Conservation (phyloP, 2,888 invertebrate genomes). For the Tipula vernalis region DNA sequence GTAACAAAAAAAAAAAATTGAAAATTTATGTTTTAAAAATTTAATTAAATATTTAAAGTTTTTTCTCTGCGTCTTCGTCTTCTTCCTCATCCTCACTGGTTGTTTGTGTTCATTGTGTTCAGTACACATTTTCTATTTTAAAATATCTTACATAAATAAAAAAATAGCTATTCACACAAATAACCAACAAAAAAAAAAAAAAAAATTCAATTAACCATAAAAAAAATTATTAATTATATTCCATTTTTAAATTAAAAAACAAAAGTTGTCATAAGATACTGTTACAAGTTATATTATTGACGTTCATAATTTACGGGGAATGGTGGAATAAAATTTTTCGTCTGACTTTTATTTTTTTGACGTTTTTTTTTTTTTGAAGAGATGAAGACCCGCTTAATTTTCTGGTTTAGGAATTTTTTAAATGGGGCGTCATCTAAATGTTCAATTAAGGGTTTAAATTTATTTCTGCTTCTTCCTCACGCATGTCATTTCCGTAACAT, state of each 20-base stretch:
- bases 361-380: no score
- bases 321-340: background rate
- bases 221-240: conserved; percentile 11
- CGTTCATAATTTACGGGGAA: background rate
- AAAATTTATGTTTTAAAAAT: conserved; percentile 16
- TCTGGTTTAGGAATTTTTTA: no score
- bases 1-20: background rate
- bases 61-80: background rate
- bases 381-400: no score
- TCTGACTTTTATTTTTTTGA: background rate
- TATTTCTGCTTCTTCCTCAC: no score
- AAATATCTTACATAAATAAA: background rate
- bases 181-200: background rate
- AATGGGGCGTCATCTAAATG: no score
- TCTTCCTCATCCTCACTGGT: conserved; percentile 5
- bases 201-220: background rate
- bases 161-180: background rate
- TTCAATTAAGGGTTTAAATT: no score
- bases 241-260: conserved; percentile 10
- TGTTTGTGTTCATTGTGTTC: conserved; percentile 8
- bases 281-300: background rate
- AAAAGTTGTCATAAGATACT: background rate
- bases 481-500: no score
- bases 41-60: conserved; percentile 5
- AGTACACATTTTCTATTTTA: background rate